Percentiles rank a stretch among this genome's conserved stretches.
Conservation (phyloP, 2,888 invertebrate genomes). For the Dichetophora obliterata region DNA sequence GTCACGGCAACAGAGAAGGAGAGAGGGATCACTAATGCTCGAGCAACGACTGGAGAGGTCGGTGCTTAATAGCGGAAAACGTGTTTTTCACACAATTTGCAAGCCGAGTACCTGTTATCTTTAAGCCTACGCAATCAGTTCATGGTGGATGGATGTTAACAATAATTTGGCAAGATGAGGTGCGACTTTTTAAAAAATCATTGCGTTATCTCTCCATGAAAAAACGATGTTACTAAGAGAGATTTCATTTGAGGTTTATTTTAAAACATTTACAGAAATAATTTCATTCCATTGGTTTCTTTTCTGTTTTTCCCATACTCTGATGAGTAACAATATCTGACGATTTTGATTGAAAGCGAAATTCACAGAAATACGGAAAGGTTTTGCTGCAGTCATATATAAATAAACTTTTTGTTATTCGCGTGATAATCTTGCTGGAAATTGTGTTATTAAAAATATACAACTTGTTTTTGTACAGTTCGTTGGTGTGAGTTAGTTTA, state of each 20-base stretch:
- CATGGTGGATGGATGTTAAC: not conserved
- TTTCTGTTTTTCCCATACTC: not conserved
- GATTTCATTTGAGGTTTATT: not conserved
- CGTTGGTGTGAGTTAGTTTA: not conserved
- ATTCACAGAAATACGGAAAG: conserved; percentile 15
- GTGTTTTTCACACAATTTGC: no score
- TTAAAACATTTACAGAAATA: no score
- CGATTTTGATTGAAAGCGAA: conserved; percentile 14
- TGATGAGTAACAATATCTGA: conserved; percentile 4
- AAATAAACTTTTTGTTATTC: not conserved
- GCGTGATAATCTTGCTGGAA: not conserved
- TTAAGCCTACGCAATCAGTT: no score
- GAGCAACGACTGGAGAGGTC: not conserved
- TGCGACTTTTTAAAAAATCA: not conserved
- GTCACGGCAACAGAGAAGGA: not conserved
- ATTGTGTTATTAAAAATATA: not conserved
- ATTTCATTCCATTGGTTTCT: not conserved
- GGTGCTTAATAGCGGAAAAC: no score
- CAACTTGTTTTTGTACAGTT: not conserved
- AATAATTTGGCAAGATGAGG: not conserved
- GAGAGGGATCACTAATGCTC: not conserved
- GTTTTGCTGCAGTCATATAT: conserved; percentile 17
- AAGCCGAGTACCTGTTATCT: no score
- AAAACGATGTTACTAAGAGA: conserved; percentile 21
- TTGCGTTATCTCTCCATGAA: no score